Evolutionary conservation across 1,140 invertebrate genomes (phyloP).

Genomic region (Sogatella furcifera): DNA sequence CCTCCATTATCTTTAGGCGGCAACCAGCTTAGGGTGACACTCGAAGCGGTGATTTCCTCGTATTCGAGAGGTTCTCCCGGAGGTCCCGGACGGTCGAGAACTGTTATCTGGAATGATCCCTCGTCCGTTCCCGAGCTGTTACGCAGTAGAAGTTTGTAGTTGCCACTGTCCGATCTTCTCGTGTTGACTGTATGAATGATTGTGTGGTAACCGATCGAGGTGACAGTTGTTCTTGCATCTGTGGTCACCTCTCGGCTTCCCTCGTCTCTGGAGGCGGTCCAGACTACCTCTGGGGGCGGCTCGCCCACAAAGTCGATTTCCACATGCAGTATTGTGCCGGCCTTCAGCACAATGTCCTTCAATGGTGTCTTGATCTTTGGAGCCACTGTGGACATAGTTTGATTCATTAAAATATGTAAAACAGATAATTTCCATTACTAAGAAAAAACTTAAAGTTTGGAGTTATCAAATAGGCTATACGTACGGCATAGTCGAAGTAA

Average conservation of each 20-base stretch:
- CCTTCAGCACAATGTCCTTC: conserved; percentile 77
- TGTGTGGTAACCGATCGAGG: conserved; percentile 81
- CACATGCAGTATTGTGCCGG: conserved; percentile 83
- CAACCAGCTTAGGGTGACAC: conserved; percentile 91
- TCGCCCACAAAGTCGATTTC: conserved; percentile 90
- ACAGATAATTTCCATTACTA: too few relatives aligned
- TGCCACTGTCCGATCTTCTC: conserved; percentile 70
- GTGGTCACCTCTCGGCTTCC: conserved; percentile 57
- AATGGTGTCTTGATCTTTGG: conserved; percentile 88
- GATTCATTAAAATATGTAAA: background rate
- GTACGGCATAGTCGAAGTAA: too few relatives aligned
- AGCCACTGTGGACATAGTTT: conserved; percentile 47
- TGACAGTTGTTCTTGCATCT: conserved; percentile 73
- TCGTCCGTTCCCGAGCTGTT: conserved; percentile 85
- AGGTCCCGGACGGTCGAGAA: conserved; percentile 77
- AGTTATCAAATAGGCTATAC: too few relatives aligned
- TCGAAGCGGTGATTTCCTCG: conserved; percentile 86
- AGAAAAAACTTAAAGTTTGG: too few relatives aligned
- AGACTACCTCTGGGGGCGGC: conserved; percentile 73
- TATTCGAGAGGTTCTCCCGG: conserved; percentile 83
- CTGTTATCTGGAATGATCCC: conserved; percentile 76
- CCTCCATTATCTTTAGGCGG: conserved; percentile 89
- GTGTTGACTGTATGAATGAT: conserved; percentile 85
- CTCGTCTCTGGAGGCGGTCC: conserved; percentile 46
- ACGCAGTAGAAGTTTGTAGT: conserved; percentile 67